Evolutionary conservation across 1,140 invertebrate species (phyloP), one percentile per base, ranked within the genome.

Genomic region (Aphelinus atriplicis): DNA sequence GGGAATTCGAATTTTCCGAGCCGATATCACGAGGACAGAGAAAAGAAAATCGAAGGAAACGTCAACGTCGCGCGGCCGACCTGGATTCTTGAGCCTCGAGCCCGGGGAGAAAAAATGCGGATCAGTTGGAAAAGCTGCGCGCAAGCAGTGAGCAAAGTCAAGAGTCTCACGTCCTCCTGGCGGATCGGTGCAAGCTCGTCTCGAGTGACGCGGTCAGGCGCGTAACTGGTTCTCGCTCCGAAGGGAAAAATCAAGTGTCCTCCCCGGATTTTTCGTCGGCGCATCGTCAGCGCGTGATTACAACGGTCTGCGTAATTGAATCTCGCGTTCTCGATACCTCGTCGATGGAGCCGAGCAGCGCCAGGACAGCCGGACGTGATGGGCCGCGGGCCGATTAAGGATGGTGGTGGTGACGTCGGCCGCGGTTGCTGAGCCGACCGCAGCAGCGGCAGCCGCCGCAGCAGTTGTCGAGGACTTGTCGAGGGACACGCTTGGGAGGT

Each of bases 401-500:
- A 88, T 87, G 87, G 85, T 87, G 79, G 84, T 88, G 50, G 85
- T 84, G 77, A 83, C 85, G 69, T 85, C 87, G 77, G 7, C 50
- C 2, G 53, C 47, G 51, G 73, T 64, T 6, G 51, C 42, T 10
- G 4, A 42, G 5, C 47, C 48, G 3, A 9, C 45, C 10, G 47
- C 26, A n/a, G 6, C 42, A 26, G 50, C 60, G 10, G 47, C 83
- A 45, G 72, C 85, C 26, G 6, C 9, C 7, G 47, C 84, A 46
- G 73, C 86, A 9, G 81, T 84, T 42, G 72, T 85, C 83, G 86
- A 87, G 77, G 86, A 88, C 79, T 84, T 84, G 61, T 83, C 86
- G 7, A 86, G 81, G 77, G 87, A 88, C 69, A 87, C 86, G 0
- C 81, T 87, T 63, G 85, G 84, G 80, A 87, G 86, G 87, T 88